Conservation (phyloP, 30 jellyfish, hydroid and myxozoan species). For the Chrysaora quinquecirrha region DNA sequence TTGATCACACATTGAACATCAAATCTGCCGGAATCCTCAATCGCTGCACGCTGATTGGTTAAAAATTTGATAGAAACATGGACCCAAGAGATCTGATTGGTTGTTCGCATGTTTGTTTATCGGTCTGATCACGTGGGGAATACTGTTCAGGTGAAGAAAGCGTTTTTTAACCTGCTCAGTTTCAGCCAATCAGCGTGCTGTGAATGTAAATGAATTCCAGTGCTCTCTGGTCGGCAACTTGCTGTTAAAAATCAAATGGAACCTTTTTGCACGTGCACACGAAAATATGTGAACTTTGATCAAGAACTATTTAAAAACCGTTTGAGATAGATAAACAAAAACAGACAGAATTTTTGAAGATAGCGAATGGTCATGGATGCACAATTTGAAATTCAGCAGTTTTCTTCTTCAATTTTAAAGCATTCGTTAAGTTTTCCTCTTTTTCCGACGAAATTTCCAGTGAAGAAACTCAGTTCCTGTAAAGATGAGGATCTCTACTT, state of each 20-base stretch:
- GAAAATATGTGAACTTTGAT: too few species aligned
- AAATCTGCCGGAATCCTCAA: constrained; percentile 4
- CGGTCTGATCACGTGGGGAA: neutral
- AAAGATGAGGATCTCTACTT: neutral
- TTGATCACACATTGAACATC: neutral
- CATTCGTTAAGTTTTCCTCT: constrained; percentile 2
- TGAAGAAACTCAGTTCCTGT: neutral
- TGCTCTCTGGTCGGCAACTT: too few species aligned
- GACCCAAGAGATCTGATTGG: neutral
- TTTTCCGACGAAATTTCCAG: neutral
- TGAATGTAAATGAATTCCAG: neutral
- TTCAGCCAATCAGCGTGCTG: constrained; percentile 32
- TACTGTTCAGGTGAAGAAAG: neutral
- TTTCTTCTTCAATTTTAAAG: neutral
- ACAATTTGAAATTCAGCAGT: neutral
- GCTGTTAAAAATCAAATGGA: too few species aligned
- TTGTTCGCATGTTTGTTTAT: neutral
- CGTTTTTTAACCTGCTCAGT: neutral
- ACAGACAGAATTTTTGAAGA: too few species aligned
- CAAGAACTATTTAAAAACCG: too few species aligned
- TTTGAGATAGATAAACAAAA: too few species aligned
- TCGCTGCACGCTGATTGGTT: neutral
- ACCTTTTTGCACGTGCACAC: too few species aligned
- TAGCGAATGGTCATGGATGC: neutral
- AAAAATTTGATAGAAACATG: neutral